Evolutionary conservation across 2,113 vertebrate genomes (phyloP).

Genomic region (Corythornis madagascariensis): DNA sequence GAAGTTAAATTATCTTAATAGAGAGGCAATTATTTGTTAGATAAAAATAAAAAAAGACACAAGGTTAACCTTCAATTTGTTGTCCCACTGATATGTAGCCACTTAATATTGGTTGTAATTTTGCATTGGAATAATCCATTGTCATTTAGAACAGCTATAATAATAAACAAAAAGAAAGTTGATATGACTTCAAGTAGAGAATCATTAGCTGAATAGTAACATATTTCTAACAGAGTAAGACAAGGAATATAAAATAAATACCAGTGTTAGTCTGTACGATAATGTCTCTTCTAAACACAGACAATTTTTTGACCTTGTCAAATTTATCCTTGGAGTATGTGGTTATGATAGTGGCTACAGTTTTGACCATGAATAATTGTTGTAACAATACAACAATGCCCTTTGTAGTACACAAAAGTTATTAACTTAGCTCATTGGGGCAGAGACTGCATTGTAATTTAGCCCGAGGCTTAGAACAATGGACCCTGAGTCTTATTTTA

Average conservation of each 20-base stretch:
- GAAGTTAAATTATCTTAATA: not conserved
- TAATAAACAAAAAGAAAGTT: not conserved
- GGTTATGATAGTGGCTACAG: not conserved
- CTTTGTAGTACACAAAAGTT: not conserved
- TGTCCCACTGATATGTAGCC: not conserved
- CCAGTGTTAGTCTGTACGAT: not conserved
- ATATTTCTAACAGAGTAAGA: not conserved
- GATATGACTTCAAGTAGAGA: not conserved
- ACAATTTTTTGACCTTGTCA: conserved; percentile 18
- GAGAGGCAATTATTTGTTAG: not conserved
- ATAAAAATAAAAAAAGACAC: not conserved
- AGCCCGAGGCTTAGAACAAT: not conserved
- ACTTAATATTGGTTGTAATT: not conserved
- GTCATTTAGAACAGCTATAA: not conserved
- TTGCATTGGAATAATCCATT: not conserved
- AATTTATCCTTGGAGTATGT: conserved; percentile 9
- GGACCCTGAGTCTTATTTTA: not conserved
- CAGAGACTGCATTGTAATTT: conserved; percentile 24
- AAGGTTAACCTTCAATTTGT: not conserved
- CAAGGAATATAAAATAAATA: not conserved
- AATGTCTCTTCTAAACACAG: not conserved
- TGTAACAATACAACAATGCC: conserved; percentile 16
- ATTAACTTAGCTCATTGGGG: not conserved
- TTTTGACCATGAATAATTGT: conserved; percentile 27
- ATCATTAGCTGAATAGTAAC: not conserved